Evolutionary conservation across 2,113 vertebrate genomes (phyloP).

Genomic region (Lonchura striata): DNA sequence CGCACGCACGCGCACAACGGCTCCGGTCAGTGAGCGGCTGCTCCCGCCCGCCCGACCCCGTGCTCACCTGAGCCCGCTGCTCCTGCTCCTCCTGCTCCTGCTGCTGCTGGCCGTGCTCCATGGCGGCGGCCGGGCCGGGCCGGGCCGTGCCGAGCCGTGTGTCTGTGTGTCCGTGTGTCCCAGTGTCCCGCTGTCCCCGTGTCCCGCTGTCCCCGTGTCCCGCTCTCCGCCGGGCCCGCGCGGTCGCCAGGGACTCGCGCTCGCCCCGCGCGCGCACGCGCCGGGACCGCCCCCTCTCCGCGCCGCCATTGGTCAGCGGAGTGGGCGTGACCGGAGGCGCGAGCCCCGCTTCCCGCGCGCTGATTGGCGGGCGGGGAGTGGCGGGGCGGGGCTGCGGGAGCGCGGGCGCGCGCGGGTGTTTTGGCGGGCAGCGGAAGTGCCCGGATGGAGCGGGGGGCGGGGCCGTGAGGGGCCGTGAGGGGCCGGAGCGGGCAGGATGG

Average conservation of each 20-base stretch:
- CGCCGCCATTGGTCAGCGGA: not conserved
- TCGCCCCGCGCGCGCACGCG: not conserved
- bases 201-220: too few species aligned
- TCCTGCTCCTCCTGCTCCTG: not conserved
- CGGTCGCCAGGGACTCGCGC: not conserved
- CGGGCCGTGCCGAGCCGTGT: too few species aligned
- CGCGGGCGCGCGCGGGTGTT: not conserved
- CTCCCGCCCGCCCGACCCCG: not conserved
- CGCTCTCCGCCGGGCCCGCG: not conserved
- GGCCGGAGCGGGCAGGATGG: not conserved
- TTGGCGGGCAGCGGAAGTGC: not conserved
- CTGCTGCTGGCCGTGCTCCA: not conserved
- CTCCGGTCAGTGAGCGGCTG: not conserved
- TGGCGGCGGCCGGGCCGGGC: not conserved
- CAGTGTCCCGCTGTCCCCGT: too few species aligned
- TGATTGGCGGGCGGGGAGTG: not conserved
- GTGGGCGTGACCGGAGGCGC: too few species aligned
- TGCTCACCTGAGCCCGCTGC: not conserved
- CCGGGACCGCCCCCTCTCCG: not conserved
- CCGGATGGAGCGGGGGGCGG: not conserved
- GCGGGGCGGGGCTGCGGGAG: not conserved
- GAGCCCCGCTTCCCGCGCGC: not conserved
- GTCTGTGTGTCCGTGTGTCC: too few species aligned
- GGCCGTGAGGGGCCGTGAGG: too few species aligned
- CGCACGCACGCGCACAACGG: not conserved